Evolutionary conservation across 2,888 invertebrate genomes (phyloP), one percentile per base, ranked within the genome.

Genomic region (Eupithecia insigniata): DNA sequence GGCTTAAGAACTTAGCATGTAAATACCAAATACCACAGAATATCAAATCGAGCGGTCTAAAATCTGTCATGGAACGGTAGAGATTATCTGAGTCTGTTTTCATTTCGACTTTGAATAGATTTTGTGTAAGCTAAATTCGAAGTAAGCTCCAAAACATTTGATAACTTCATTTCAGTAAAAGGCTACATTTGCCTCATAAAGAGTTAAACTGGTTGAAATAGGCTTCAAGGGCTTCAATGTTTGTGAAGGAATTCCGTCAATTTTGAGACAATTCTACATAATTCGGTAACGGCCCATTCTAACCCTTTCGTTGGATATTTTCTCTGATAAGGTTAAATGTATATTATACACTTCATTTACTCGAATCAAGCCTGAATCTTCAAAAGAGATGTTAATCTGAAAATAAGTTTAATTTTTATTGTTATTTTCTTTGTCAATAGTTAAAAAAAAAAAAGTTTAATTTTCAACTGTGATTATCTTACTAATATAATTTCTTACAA

Each of bases 71-170:
- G 32, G 58, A 36, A 30, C 36, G n/a, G 66, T 69, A 69, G 51
- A 69, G 61, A 72, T 72, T 66, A 72, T 69, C 61, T 18, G 51
- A 28, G 16, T 46, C 18, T 51, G 66, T 64, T 69, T 69, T 66
- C 66, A 34, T 60, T n/a, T 51, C 7, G 36, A 61, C 28, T 66
- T 72, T 69, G 65, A 68, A 72, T 72, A 18, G 32, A 43, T 72
- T 68, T 65, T 65, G 67, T 36, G 18, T 70, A 64, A 51, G 67
- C 55, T 39, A 39, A 64, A 64, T 32, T 67, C 67, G 18, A 36
- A 66, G n/a, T 46, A n/a, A 32, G 60, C 18, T 66, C 12, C 18
- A 36, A 64, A 62, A 1, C 34, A 36, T 64, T 64, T 64, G 36
- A 64, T 36, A 64, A 64, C 36, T 64, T 64, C 26, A 39, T 64